Evolutionary conservation across 2,797 vertebrate species (phyloP).

Genomic region (Cyprinodon diabolis): DNA sequence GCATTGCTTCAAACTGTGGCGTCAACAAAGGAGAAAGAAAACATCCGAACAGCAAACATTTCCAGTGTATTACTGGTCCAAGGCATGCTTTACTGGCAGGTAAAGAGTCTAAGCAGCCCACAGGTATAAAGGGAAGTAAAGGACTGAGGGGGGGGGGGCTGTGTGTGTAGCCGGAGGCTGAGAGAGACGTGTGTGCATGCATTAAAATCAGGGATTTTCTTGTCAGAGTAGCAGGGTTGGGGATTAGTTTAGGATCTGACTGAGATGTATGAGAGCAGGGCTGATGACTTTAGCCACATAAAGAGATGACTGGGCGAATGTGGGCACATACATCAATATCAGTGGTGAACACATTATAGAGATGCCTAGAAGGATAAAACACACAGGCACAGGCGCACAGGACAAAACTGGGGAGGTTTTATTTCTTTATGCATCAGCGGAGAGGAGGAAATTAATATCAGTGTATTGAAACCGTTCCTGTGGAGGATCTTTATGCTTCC

Average conservation of each 20-base stretch:
- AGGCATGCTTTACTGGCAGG: constrained; percentile 33
- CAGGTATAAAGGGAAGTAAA: constrained; percentile 61
- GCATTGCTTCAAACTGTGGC: constrained; percentile 20
- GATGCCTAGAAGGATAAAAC: constrained; percentile 47
- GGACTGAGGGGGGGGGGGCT: constrained; percentile 9
- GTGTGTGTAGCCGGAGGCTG: constrained; percentile 43
- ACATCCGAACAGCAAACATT: constrained; percentile 39
- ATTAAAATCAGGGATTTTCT: constrained; percentile 84
- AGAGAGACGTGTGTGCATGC: constrained; percentile 72
- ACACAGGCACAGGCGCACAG: constrained; percentile 42
- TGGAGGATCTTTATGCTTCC: constrained; percentile 76
- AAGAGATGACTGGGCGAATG: constrained; percentile 80
- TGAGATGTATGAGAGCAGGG: constrained; percentile 75
- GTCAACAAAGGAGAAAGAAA: constrained; percentile 45
- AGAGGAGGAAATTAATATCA: constrained; percentile 79
- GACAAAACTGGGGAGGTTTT: constrained; percentile 61
- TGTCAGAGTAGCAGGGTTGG: constrained; percentile 80
- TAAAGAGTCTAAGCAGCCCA: constrained; percentile 30
- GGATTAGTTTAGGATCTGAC: constrained; percentile 84
- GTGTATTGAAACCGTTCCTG: constrained; percentile 76
- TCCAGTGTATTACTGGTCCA: constrained; percentile 12
- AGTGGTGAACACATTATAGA: constrained; percentile 57
- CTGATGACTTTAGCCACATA: constrained; percentile 77
- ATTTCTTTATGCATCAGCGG: constrained; percentile 75
- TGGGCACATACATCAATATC: constrained; percentile 76